Base-by-base conservation (phyloP, 2,888 invertebrate genomes). In the Sarcophaga carnaria region DNA sequence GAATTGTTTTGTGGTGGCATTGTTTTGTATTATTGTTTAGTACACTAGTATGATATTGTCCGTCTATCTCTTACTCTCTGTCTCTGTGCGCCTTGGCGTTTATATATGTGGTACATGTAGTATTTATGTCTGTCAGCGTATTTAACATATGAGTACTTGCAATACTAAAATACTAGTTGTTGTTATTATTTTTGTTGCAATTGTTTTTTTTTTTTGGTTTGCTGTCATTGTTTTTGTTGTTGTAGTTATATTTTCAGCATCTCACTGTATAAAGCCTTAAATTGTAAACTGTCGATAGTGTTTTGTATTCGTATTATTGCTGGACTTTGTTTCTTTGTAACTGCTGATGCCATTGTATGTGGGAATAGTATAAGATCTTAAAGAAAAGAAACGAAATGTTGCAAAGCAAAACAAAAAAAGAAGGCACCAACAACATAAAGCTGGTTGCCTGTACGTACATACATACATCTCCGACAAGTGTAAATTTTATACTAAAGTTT, bases 401-500 rank as follows among this genome's bases (percentile, higher is more conserved):
- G 49, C 37, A 12, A 45, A 70, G 67, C 66, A 83, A 66, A 20
- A 14, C 17, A 45, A 62, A 20, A 72, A 45, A 72, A 80, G 1
- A 62, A 75, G 11, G 49, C 20, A 71, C 25, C 62, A 66, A 20
- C 45, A 77, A 67, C 22, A n/a, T 74, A 8, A 64, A 22, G 25
- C 47, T 77, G n/a, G 4, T 64, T 80, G 49, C 2, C 71, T 82
- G 75, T 77, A 74, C 66, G 63, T 75, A 75, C 37, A 66, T 80
- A 76, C 62, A 71, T 80, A 60, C 14, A 75, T 54, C 71, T 71
- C 60, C 71, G 74, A 82, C 89, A 90, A 92, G 92, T 91, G 92
- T 91, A 91, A 90, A 91, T 91, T 91, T 91, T 91, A 90, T 91
- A 91, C 90, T 88, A 88, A 89, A 79, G 80, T 80, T 80, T 88